A percentile compares a stretch with the other conserved stretches of the same genome.
These are phyloP conservation scores for Ameiurus melas DNA, from an alignment of 2,113 vertebrate species.

Conservation along the genomic window DNA sequence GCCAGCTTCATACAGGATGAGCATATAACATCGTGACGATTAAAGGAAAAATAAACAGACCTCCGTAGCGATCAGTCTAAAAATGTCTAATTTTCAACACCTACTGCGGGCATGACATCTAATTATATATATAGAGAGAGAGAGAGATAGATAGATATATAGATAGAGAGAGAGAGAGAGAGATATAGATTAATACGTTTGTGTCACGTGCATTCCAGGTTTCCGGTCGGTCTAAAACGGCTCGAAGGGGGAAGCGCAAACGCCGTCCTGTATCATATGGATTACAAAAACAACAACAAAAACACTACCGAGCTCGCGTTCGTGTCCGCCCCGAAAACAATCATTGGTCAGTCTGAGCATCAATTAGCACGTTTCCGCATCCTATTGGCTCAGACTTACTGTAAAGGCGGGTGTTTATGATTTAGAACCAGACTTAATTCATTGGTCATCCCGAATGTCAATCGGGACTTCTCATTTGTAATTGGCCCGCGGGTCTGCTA, in stretches of 20 bases:
- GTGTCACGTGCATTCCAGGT: conserved; percentile 66
- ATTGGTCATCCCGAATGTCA: conserved; percentile 19
- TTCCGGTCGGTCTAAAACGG: conserved; percentile 40
- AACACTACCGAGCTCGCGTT: conserved; percentile 52
- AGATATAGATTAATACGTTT: conserved; percentile 57
- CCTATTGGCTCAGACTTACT: conserved; percentile 35
- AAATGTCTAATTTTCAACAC: neutral
- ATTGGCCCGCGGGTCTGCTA: conserved; percentile 2
- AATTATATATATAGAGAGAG: too few relatives aligned
- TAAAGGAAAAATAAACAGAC: conserved; percentile 22
- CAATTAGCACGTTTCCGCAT: conserved; percentile 10
- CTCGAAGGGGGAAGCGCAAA: conserved; percentile 57
- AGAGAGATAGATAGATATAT: too few relatives aligned
- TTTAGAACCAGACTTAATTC: neutral
- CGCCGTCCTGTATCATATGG: conserved; percentile 48
- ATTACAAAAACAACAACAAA: conserved; percentile 70
- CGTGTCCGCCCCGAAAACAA: neutral
- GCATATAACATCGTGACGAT: conserved; percentile 36
- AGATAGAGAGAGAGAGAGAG: too few relatives aligned
- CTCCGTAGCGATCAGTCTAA: neutral
- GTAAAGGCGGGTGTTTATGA: neutral
- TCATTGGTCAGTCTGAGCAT: conserved; percentile 19
- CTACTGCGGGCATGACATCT: conserved; percentile 31
- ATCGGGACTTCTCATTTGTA: conserved; percentile 6
- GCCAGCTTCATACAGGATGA: conserved; percentile 30